phyloP scores from a whole-genome alignment of 1,140 invertebrate species.

The Magallana angulata region DNA sequence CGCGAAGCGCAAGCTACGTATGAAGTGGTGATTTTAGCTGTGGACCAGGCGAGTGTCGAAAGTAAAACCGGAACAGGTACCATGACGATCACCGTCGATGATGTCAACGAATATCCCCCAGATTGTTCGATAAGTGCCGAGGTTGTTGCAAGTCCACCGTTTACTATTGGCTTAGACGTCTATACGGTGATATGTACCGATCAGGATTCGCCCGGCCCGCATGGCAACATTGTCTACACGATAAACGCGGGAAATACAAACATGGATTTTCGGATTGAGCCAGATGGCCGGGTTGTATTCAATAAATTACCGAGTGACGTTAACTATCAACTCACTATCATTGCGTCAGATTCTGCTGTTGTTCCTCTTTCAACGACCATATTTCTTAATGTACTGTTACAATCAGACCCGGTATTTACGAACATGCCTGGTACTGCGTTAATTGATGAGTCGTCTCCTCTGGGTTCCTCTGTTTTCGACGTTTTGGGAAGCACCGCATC shows the following conservation, averaged over 20 bases:
- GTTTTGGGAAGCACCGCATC: conserved; percentile 80
- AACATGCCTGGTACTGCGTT: not conserved
- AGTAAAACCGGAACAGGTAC: conserved; percentile 55
- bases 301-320: conserved; percentile 42
- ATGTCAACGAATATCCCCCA: conserved; percentile 67
- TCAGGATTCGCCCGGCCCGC: conserved; percentile 61
- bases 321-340: conserved; percentile 42
- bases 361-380: conserved; percentile 33
- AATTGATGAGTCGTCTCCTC: conserved; percentile 36
- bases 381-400: conserved; percentile 42
- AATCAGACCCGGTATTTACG: conserved; percentile 28
- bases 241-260: conserved; percentile 54
- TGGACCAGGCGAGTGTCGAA: conserved; percentile 35
- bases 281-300: conserved; percentile 40
- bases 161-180: conserved; percentile 8
- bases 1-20: conserved; percentile 67
- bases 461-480: conserved; percentile 46
- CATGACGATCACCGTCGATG: conserved; percentile 65
- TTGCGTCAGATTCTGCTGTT: conserved; percentile 45
- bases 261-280: conserved; percentile 55
- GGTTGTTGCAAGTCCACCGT: conserved; percentile 72
- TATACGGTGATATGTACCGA: conserved; percentile 80
- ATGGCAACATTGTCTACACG: conserved; percentile 59
- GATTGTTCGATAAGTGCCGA: conserved; percentile 82
- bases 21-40: conserved; percentile 67